phyloP scores from a whole-genome alignment of 1,140 invertebrate genomes.

The Onthophagus taurus region DNA sequence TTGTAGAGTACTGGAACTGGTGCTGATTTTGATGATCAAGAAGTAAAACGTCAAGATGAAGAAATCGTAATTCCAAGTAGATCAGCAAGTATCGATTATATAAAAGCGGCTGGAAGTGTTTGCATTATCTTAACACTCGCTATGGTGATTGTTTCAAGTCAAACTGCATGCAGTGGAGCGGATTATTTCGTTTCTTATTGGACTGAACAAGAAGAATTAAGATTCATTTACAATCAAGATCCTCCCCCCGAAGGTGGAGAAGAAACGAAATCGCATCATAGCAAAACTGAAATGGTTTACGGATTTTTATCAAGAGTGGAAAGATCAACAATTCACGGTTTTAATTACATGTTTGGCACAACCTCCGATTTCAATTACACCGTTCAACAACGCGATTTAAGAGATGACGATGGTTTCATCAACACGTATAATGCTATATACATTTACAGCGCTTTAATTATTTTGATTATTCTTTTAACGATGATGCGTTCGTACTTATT shows the following conservation, averaged over 20 bases:
- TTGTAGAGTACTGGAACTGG: not conserved
- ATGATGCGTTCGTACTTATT: slow-evolving; percentile 40
- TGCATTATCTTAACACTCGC: not conserved
- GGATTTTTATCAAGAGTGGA: not conserved
- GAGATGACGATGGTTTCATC: slow-evolving; percentile 6
- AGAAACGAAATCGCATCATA: too few species aligned
- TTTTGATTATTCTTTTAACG: slow-evolving; percentile 44
- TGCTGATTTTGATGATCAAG: not conserved
- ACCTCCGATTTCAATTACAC: too few species aligned
- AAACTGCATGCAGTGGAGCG: slow-evolving; percentile 54
- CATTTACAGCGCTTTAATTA: slow-evolving; percentile 38
- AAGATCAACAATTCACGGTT: not conserved
- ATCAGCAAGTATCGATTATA: slow-evolving; percentile 3
- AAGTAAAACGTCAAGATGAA: not conserved
- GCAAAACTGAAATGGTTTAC: not conserved
- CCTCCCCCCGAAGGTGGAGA: too few species aligned
- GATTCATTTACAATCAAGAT: not conserved
- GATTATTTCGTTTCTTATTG: slow-evolving; percentile 76
- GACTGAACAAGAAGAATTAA: slow-evolving; percentile 30
- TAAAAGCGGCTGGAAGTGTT: not conserved
- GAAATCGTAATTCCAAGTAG: slow-evolving; percentile 3
- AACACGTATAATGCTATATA: slow-evolving; percentile 15
- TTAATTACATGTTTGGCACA: not conserved
- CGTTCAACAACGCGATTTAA: slow-evolving; percentile 1
- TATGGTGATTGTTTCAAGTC: slow-evolving; percentile 36